Base-by-base conservation (phyloP, 2,888 invertebrate species). In the Meiosimyza decipiens region DNA sequence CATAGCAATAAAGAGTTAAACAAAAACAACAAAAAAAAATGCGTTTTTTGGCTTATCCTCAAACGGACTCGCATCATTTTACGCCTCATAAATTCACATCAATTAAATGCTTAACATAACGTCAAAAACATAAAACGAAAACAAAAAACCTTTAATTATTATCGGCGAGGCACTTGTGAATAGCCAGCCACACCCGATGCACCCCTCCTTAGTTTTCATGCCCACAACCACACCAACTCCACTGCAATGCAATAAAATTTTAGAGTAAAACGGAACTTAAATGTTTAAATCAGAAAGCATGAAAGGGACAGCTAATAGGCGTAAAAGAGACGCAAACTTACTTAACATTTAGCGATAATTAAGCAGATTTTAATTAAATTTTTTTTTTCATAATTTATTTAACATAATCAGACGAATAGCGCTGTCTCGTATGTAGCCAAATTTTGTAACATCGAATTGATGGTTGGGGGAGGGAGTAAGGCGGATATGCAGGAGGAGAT, bases 81-180 rank as follows among this genome's bases (percentile, higher is more conserved):
- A 72, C 68, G 68, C 68, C 22, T 55, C 72, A 72, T 72, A 72
- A 68, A 72, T 47, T 54, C 67, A 63, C 50, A 51, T 72, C 68
- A 72, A 68, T 72, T 68, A 50, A 72, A 68, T 72, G 63, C 62
- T 52, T 72, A 68, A 72, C 57, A 68, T 72, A 72, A 68, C 54
- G 33, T 63, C 63, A 28, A 68, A 72, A 72, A 50, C 72, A 50
- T 63, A 67, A 72, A 72, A 40, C 40, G 9, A 40, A 7, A 40
- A 72, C 51, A 62, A 51, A 72, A 72, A n/a, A 28, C 51, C 52
- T 66, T 54, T 55, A 66, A 71, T 60, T 59, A 50, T 49, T 59
- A 40, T 64, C 60, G 16, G 16, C 40, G 52, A 33, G 28, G 59
- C 64, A 66, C 65, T 71, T 51, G 57, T 57, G 50, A 65, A 52